Base-by-base conservation (phyloP, 2,113 vertebrate genomes). In the Antidorcas marsupialis region DNA sequence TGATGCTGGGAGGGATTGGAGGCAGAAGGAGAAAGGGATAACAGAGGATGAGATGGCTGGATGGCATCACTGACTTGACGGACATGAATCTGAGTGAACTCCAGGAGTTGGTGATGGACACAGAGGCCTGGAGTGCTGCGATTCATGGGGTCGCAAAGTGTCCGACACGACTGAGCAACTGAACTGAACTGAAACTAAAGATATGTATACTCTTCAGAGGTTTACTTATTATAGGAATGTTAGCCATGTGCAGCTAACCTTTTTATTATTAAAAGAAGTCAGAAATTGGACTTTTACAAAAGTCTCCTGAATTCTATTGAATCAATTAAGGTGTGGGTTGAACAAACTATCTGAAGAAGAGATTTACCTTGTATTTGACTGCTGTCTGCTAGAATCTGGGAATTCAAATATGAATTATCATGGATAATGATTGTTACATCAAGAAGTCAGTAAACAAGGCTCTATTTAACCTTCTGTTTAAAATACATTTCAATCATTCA, bases 201-300 rank as follows among this genome's bases (percentile, higher is more conserved):
- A 33, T 64, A 21, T 39, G 27, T 45, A 2, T 1, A 7, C 3
- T 6, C 0, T 90, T 7, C n/a, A 47, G 15, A 11, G 21, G 15
- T 76, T 88, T 88, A 1, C 28, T 60, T 88, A 1, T 25, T 60
- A 2, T 53, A n/a, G 5, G 6, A 28, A 21, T 12, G 10, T 23
- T 55, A 91, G 10, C 43, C 14, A 86, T 47, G 15, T 45, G 57
- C 28, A n/a, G 3, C 67, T 59, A 79, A 19, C 39, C 83, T 27
- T 91, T 62, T 23, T 53, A 23, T 62, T 89, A 19, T 59, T 83
- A 83, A 87, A 5, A 81, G 6, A 95, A 85, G 12, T 4, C 19
- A 88, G 11, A 96, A 87, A 91, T 19, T 87, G 30, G 27, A 16
- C 28, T 82, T 76, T 93, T 93, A 43, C 55, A 50, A 79, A 79